These are phyloP conservation scores for Sipha flava DNA, from an alignment of 1,140 invertebrate genomes.

Conservation along the genomic window DNA sequence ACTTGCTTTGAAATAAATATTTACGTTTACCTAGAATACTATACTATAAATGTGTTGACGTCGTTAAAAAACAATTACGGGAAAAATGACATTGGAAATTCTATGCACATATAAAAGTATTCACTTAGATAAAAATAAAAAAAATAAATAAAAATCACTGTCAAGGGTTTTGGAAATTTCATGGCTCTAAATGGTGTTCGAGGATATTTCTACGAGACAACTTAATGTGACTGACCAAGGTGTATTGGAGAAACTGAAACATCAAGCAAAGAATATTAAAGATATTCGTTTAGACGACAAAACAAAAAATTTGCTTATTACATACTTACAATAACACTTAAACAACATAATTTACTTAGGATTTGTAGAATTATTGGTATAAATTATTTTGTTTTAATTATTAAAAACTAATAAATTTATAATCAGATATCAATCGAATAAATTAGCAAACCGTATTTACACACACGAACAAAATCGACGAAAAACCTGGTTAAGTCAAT, in stretches of 20 bases:
- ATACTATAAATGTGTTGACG: background rate
- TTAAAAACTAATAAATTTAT: no score
- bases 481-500: no score
- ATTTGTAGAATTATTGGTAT: no score
- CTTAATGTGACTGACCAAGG: slow-evolving; percentile 14
- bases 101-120: background rate
- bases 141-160: background rate
- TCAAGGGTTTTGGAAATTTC: background rate
- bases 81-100: background rate
- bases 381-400: no score
- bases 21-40: background rate
- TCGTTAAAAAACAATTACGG: slow-evolving; percentile 22
- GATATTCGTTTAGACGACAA: background rate
- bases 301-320: background rate
- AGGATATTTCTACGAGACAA: slow-evolving; percentile 5
- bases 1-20: background rate
- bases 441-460: no score
- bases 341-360: no score
- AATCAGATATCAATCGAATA: no score
- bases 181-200: background rate
- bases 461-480: no score
- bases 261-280: slow-evolving; percentile 7
- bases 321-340: background rate
- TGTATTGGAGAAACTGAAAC: background rate
- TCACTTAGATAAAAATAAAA: background rate